These are phyloP conservation scores for Opisthograptis luteolata DNA, from an alignment of 2,888 invertebrate genomes.

Conservation along the genomic window DNA sequence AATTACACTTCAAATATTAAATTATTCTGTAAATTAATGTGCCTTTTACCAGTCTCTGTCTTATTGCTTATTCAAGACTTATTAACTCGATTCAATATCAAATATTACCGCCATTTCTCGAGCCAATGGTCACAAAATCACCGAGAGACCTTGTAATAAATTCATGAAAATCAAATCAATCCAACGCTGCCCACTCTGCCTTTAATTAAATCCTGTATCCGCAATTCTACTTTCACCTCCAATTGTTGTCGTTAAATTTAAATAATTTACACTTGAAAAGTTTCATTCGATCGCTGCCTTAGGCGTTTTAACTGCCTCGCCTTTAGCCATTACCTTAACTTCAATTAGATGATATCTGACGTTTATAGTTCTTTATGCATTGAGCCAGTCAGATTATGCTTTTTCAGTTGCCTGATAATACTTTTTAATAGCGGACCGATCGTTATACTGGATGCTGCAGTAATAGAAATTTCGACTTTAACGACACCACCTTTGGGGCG, in stretches of 20 bases:
- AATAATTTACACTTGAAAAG: constrained; percentile 75
- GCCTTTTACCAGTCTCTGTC: background rate
- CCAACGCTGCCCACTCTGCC: constrained; percentile 13
- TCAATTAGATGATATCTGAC: constrained; percentile 84
- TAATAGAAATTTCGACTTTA: constrained; percentile 78
- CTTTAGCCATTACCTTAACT: constrained; percentile 64
- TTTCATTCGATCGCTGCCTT: constrained; percentile 49
- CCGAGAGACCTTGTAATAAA: constrained; percentile 14
- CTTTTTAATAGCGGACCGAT: constrained; percentile 74
- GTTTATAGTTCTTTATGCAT: constrained; percentile 83
- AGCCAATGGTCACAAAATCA: constrained; percentile 10
- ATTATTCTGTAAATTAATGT: background rate
- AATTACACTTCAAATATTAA: background rate
- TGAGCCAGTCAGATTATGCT: constrained; percentile 75
- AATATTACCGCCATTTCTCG: constrained; percentile 8
- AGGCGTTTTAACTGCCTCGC: constrained; percentile 71
- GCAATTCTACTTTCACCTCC: constrained; percentile 46
- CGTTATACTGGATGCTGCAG: constrained; percentile 70
- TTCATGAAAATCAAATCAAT: constrained; percentile 29
- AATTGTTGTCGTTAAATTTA: constrained; percentile 71
- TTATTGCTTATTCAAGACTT: background rate
- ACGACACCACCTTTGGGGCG: constrained; percentile 55
- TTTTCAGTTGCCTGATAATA: constrained; percentile 72
- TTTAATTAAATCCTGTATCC: constrained; percentile 63
- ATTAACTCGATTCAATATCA: constrained; percentile 5